Percentiles rank a stretch among this genome's conserved stretches.
phyloP scores from a whole-genome alignment of 2,888 invertebrate species.

The Dryomyza anilis region DNA sequence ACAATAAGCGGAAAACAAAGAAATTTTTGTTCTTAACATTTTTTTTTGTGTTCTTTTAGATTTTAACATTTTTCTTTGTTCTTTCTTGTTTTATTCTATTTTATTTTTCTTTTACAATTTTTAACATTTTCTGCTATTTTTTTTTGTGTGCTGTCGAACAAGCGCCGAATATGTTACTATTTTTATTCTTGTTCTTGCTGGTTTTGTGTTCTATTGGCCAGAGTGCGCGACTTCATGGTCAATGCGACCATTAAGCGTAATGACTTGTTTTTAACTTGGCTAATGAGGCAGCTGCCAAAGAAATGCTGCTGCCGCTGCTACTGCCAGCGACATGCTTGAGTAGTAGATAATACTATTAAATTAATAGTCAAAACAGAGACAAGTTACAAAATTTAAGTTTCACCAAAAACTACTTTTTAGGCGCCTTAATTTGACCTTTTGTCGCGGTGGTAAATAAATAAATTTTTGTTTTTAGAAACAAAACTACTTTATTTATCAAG shows the following conservation, averaged over 20 bases:
- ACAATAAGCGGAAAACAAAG: background rate
- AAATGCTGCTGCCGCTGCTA: background rate
- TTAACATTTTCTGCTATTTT: background rate
- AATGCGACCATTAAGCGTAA: constrained; percentile 20
- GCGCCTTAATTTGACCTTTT: too few species aligned
- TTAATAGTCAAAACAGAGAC: too few species aligned
- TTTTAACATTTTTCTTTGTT: background rate
- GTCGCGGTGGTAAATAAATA: background rate
- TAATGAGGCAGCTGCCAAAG: constrained; percentile 15
- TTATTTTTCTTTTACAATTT: background rate
- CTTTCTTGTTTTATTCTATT: too few species aligned
- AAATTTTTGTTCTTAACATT: constrained; percentile 6
- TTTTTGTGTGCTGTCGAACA: background rate
- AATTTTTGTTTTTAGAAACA: too few species aligned
- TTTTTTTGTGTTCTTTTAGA: background rate
- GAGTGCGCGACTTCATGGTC: constrained; percentile 12
- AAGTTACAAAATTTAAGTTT: too few species aligned
- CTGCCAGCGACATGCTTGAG: background rate
- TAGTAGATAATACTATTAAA: too few species aligned
- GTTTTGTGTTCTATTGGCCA: background rate
- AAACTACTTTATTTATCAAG: too few species aligned
- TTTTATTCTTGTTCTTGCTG: background rate
- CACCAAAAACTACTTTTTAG: too few species aligned
- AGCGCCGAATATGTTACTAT: background rate
- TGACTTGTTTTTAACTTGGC: constrained; percentile 25